phyloP scores from a whole-genome alignment of 92 coral and sea anemone genomes.

The Porites lobata region DNA sequence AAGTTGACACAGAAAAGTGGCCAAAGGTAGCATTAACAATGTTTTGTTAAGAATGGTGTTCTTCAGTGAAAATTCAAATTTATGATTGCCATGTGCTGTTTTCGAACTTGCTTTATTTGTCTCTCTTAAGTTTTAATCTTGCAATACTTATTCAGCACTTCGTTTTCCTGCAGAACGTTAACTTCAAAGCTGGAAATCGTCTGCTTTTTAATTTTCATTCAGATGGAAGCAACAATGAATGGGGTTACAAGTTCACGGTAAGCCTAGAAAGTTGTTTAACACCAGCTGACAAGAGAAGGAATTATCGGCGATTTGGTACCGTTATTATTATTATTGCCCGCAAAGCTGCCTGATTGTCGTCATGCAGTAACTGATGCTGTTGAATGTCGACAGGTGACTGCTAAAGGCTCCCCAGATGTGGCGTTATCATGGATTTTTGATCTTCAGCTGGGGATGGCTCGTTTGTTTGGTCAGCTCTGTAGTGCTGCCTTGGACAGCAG shows the following conservation, averaged over 20 bases:
- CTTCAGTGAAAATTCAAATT: neutral
- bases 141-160: neutral
- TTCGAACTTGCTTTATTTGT: neutral
- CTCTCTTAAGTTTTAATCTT: neutral
- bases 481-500: constrained; percentile 93
- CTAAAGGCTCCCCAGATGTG: constrained; percentile 97
- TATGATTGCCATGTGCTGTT: neutral
- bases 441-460: constrained; percentile 98
- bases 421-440: constrained; percentile 98
- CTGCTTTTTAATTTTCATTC: constrained; percentile 94
- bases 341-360: too few species aligned
- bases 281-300: neutral
- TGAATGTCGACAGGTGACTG: constrained; percentile 78
- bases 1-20: constrained; percentile 99
- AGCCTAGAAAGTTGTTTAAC: neutral
- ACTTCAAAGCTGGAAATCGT: constrained; percentile 93
- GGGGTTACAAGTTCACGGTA: constrained; percentile 99
- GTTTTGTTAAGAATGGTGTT: neutral
- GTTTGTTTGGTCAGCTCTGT: constrained; percentile 93
- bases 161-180: constrained; percentile 64
- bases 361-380: too few species aligned
- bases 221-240: constrained; percentile 98
- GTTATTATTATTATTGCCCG: too few species aligned
- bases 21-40: constrained; percentile 72
- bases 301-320: too few species aligned